Percentiles rank a stretch among this genome's conserved stretches.
These are phyloP conservation scores for Probaryconus sp. DNA, from an alignment of 1,140 invertebrate genomes.

Conservation along the genomic window DNA sequence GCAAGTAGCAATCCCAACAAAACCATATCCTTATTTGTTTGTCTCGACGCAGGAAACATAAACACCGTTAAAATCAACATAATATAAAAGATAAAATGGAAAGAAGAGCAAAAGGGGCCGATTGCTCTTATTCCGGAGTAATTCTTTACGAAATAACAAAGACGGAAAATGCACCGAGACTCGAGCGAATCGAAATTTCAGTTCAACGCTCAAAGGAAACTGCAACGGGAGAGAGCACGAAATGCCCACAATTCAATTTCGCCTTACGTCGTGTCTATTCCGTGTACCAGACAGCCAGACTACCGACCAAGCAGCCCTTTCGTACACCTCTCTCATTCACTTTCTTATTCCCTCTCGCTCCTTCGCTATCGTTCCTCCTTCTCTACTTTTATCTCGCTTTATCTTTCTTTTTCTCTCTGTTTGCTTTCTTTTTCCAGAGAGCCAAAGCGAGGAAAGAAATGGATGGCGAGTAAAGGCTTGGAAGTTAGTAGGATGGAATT, in stretches of 20 bases:
- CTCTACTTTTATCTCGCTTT: too few relatives aligned
- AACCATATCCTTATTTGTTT: slow-evolving; percentile 37
- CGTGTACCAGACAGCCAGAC: slow-evolving; percentile 14
- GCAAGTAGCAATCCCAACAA: slow-evolving; percentile 11
- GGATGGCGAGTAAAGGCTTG: slow-evolving; percentile 14
- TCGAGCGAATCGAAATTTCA: slow-evolving; percentile 48
- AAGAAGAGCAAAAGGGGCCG: slow-evolving; percentile 21
- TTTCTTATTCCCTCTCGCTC: too few relatives aligned
- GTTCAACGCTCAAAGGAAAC: slow-evolving; percentile 40
- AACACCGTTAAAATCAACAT: slow-evolving; percentile 42
- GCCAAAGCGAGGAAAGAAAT: slow-evolving; percentile 19
- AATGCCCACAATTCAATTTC: slow-evolving; percentile 58
- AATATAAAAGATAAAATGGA: slow-evolving; percentile 37
- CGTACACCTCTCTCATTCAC: background rate
- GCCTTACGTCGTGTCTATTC: slow-evolving; percentile 48
- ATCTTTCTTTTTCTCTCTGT: too few relatives aligned
- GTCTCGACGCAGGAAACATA: slow-evolving; percentile 36
- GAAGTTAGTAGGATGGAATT: slow-evolving; percentile 25
- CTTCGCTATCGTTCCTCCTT: too few relatives aligned
- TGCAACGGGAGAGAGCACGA: slow-evolving; percentile 19
- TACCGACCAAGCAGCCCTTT: slow-evolving; percentile 11
- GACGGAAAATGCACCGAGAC: slow-evolving; percentile 2
- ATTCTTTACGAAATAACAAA: slow-evolving; percentile 12
- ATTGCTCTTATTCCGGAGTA: slow-evolving; percentile 23
- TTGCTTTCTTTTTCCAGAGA: slow-evolving; percentile 11